Evolutionary conservation across 1,140 invertebrate genomes (phyloP).

Genomic region (Zaprionus capensis): DNA sequence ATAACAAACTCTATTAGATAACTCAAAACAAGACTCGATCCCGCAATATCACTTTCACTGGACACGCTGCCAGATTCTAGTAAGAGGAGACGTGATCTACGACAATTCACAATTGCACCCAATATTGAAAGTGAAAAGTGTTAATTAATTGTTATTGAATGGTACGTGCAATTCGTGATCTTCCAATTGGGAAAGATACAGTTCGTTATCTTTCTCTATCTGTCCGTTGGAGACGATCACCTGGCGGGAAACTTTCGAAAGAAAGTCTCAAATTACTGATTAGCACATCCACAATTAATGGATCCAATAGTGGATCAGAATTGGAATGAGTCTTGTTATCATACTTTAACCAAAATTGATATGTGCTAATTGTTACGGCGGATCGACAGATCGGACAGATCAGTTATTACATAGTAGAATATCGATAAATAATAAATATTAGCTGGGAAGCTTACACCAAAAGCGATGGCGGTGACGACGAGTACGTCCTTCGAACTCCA

Average conservation of each 20-base stretch:
- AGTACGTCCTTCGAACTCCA: constrained; percentile 71
- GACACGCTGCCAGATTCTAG: constrained; percentile 39
- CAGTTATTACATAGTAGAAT: constrained; percentile 14
- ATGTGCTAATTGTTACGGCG: constrained; percentile 42
- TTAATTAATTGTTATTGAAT: constrained; percentile 61
- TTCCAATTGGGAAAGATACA: constrained; percentile 54
- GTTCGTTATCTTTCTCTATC: constrained; percentile 13
- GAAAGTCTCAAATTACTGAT: constrained; percentile 58
- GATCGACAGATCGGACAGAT: not conserved
- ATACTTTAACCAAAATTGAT: constrained; percentile 24
- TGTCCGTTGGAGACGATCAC: constrained; percentile 2
- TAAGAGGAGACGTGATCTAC: constrained; percentile 43
- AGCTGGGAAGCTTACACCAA: constrained; percentile 61
- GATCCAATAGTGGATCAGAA: constrained; percentile 49
- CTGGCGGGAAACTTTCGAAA: constrained; percentile 69
- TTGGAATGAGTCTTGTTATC: constrained; percentile 20
- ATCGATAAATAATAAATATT: not conserved
- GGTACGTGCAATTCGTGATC: constrained; percentile 52
- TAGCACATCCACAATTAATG: constrained; percentile 28
- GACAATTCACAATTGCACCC: constrained; percentile 48
- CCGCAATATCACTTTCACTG: constrained; percentile 53
- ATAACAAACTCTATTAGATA: constrained; percentile 51
- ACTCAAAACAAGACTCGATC: not conserved
- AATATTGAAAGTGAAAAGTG: constrained; percentile 83
- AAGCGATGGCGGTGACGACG: constrained; percentile 70